These are phyloP conservation scores for Platynereis dumerilii DNA, from an alignment of 2,888 invertebrate genomes.

Conservation along the genomic window DNA sequence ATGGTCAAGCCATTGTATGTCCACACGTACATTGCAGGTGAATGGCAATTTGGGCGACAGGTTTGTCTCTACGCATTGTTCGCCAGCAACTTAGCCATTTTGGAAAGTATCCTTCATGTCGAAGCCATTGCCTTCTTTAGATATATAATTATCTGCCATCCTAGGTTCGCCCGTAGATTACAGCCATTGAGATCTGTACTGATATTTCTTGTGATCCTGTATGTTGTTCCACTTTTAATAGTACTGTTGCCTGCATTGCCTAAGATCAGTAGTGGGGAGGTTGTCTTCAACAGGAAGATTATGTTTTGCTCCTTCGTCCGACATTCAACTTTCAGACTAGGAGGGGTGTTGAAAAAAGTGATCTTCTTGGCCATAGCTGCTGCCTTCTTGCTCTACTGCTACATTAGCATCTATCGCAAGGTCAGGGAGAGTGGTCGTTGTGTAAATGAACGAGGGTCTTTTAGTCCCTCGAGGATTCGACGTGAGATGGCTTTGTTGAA, in stretches of 20 bases:
- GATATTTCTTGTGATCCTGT: conserved; percentile 21
- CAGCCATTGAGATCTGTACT: conserved; percentile 20
- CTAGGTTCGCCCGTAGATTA: conserved; percentile 17
- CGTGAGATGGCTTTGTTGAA: conserved; percentile 34
- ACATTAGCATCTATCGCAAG: conserved; percentile 29
- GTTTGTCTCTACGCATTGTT: conserved; percentile 32
- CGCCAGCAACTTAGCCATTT: conserved; percentile 33
- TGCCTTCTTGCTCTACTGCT: conserved; percentile 33
- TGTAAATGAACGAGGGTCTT: conserved; percentile 10
- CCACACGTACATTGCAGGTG: conserved; percentile 29
- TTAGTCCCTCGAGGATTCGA: conserved; percentile 21
- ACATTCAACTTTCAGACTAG: conserved; percentile 25
- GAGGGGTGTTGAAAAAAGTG: conserved; percentile 30
- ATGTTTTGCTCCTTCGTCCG: conserved; percentile 35
- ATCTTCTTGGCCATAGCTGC: conserved; percentile 25
- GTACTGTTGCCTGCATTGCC: conserved; percentile 24
- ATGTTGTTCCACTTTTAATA: conserved; percentile 28
- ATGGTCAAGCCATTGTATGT: conserved; percentile 34
- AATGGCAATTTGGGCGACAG: conserved; percentile 29
- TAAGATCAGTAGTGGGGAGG: conserved; percentile 3
- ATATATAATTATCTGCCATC: conserved; percentile 34
- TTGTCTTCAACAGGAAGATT: conserved; percentile 33
- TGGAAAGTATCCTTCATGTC: conserved; percentile 35
- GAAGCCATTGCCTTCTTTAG: conserved; percentile 32
- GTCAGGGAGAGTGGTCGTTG: conserved; percentile 24